These are phyloP conservation scores for Pteruthius melanotis DNA, from an alignment of 2,113 vertebrate genomes.

Conservation along the genomic window DNA sequence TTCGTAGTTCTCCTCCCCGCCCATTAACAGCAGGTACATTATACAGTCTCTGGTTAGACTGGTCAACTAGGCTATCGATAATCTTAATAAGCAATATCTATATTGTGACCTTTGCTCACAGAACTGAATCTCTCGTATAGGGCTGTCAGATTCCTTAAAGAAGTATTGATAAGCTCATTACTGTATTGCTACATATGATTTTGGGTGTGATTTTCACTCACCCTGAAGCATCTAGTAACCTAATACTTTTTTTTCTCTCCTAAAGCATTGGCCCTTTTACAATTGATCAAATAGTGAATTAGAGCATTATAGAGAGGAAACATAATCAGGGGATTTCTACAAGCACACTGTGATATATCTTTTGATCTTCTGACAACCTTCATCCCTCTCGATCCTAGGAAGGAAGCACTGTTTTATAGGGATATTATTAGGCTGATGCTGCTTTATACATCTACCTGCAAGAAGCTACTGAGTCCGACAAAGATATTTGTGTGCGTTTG, in stretches of 20 bases:
- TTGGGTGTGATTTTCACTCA: conserved; percentile 63
- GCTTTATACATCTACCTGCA: conserved; percentile 65
- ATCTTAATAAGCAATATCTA: conserved; percentile 75
- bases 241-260: conserved; percentile 6
- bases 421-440: conserved; percentile 72
- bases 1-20: conserved; percentile 30
- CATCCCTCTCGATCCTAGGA: conserved; percentile 68
- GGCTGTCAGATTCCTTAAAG: conserved; percentile 72
- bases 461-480: conserved; percentile 9
- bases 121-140: conserved; percentile 63
- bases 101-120: conserved; percentile 71
- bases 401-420: conserved; percentile 65
- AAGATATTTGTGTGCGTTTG: conserved; percentile 16
- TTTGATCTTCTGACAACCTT: conserved; percentile 78
- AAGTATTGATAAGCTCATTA: conserved; percentile 75
- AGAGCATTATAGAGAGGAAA: conserved; percentile 71
- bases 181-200: conserved; percentile 58
- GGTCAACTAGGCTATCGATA: conserved; percentile 74
- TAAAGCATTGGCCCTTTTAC: conserved; percentile 52
- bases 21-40: conserved; percentile 59
- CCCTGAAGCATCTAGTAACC: conserved; percentile 50
- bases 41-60: conserved; percentile 69
- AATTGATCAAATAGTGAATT: conserved; percentile 77
- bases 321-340: conserved; percentile 70
- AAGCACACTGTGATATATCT: conserved; percentile 72